Evolutionary conservation across 2,113 vertebrate species (phyloP).

Genomic region (Drymodes brunneopygia): DNA sequence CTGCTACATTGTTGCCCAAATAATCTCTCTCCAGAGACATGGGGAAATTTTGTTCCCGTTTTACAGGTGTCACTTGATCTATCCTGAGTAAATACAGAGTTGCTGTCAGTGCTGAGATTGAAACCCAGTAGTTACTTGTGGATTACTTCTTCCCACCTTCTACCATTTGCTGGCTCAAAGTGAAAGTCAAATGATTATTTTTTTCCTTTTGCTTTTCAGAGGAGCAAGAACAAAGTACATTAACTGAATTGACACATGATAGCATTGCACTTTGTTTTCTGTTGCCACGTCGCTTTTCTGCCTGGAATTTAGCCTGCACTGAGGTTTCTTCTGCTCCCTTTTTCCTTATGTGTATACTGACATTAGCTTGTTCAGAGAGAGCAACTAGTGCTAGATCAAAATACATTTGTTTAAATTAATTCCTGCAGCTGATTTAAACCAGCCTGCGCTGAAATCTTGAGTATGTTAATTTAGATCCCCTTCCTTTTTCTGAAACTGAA

Average conservation of each 20-base stretch:
- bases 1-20: neutral
- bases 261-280: conserved; percentile 39
- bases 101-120: neutral
- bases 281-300: conserved; percentile 14
- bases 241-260: neutral
- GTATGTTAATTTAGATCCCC: neutral
- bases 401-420: neutral
- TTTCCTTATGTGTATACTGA: neutral
- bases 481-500: neutral
- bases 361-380: neutral
- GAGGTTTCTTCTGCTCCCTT: neutral
- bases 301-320: conserved; percentile 35
- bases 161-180: neutral
- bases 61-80: neutral
- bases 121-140: neutral
- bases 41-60: neutral
- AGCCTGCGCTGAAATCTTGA: neutral
- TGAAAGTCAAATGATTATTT: neutral
- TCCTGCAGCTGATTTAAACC: neutral
- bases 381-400: neutral
- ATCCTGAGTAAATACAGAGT: neutral
- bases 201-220: neutral
- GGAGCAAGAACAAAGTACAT: conserved; percentile 4
- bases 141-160: neutral
- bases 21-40: neutral